Evolutionary conservation across 2,113 vertebrate species (phyloP).

Genomic region (Chionomys nivalis): DNA sequence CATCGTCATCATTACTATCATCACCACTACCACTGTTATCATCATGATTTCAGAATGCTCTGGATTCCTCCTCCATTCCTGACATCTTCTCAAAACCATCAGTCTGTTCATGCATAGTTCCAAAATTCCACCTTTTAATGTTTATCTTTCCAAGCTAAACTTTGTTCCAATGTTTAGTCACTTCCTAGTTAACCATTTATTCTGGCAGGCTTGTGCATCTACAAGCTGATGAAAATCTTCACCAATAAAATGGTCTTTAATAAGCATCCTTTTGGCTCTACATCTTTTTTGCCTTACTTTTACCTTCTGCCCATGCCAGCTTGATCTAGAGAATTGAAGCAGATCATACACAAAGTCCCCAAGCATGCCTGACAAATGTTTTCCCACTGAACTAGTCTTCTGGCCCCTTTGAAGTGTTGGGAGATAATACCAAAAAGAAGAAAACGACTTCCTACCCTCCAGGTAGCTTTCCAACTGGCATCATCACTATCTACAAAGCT

Average conservation of each 20-base stretch:
- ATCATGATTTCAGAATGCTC: neutral
- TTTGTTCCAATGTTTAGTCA: neutral
- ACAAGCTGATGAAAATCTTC: constrained; percentile 1
- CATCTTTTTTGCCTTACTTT: neutral
- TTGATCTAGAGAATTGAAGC: neutral
- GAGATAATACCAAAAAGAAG: neutral
- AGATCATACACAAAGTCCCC: neutral
- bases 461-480: neutral
- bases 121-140: neutral
- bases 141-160: neutral
- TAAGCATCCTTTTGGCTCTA: neutral
- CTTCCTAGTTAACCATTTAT: constrained; percentile 2
- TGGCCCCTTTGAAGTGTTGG: neutral
- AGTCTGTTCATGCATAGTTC: neutral
- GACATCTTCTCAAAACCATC: neutral
- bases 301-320: neutral
- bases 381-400: neutral
- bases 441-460: neutral
- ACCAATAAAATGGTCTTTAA: neutral
- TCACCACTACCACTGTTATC: neutral
- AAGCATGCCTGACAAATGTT: neutral
- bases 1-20: neutral
- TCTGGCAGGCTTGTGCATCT: neutral
- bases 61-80: neutral
- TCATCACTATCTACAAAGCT: neutral